phyloP scores from a whole-genome alignment of 2,113 vertebrate species.

The Dipodomys merriami region DNA sequence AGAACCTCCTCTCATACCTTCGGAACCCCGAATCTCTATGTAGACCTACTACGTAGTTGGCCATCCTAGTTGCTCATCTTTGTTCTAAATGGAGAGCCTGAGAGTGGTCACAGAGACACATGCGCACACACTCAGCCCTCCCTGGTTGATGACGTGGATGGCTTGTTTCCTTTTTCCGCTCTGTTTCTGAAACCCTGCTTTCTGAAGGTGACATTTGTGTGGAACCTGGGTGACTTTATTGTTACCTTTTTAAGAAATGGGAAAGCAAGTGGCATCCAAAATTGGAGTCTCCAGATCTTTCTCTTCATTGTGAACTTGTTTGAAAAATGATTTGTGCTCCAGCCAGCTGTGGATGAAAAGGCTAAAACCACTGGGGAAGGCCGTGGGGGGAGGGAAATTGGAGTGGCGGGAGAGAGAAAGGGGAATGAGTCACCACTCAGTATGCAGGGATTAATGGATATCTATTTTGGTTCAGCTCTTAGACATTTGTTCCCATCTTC shows the following conservation, averaged over 20 bases:
- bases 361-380: neutral
- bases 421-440: neutral
- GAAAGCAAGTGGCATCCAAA: neutral
- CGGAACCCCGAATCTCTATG: no score
- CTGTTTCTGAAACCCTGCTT: slow-evolving; percentile 59
- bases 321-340: neutral
- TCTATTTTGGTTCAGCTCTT: neutral
- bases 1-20: neutral
- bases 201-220: slow-evolving; percentile 55
- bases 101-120: neutral
- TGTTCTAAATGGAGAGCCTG: neutral
- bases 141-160: neutral
- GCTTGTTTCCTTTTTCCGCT: neutral
- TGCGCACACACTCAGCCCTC: neutral
- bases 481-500: neutral
- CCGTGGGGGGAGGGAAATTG: no score
- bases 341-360: neutral
- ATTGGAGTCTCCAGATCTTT: neutral
- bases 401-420: no score
- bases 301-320: neutral
- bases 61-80: neutral
- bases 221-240: neutral
- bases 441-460: neutral
- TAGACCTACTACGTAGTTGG: no score
- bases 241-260: neutral